Conservation (phyloP, 2,888 invertebrate genomes). For the Nephrotoma appendiculata region DNA sequence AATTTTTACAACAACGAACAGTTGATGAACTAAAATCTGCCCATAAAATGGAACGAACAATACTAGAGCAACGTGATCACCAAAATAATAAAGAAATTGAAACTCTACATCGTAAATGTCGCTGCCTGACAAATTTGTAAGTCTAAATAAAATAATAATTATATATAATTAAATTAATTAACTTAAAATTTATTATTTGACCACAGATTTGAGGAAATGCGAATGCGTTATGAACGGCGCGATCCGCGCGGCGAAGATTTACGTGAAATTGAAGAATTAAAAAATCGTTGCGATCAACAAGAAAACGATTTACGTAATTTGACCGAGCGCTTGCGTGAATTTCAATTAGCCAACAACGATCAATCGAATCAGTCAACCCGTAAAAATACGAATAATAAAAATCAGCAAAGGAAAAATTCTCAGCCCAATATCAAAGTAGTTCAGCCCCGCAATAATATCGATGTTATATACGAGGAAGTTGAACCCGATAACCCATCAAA, state of each 20-base stretch:
- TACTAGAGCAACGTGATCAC: conserved; percentile 32
- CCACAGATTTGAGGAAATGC: conserved; percentile 40
- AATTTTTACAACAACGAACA: conserved; percentile 30
- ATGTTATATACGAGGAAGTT: conserved; percentile 32
- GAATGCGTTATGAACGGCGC: conserved; percentile 39
- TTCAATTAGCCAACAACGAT: conserved; percentile 30
- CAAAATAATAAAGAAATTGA: conserved; percentile 40
- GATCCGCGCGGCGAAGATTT: conserved; percentile 41
- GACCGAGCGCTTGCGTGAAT: conserved; percentile 41
- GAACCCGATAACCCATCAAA: conserved; percentile 7
- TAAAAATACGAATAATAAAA: neutral
- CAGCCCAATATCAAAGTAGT: conserved; percentile 17
- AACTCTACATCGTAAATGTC: conserved; percentile 39
- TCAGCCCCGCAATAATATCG: conserved; percentile 20
- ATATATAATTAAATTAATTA: neutral
- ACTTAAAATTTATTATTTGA: neutral
- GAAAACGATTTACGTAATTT: conserved; percentile 40
- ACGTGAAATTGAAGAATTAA: conserved; percentile 38
- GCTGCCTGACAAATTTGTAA: conserved; percentile 42
- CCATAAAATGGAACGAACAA: conserved; percentile 28
- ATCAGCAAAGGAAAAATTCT: conserved; percentile 3
- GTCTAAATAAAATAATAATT: conserved; percentile 19
- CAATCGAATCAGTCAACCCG: conserved; percentile 14
- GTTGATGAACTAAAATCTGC: conserved; percentile 30
- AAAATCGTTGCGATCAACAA: conserved; percentile 40